Conservation (phyloP, 2,797 vertebrate species). For the Arctocebus calabarensis region DNA sequence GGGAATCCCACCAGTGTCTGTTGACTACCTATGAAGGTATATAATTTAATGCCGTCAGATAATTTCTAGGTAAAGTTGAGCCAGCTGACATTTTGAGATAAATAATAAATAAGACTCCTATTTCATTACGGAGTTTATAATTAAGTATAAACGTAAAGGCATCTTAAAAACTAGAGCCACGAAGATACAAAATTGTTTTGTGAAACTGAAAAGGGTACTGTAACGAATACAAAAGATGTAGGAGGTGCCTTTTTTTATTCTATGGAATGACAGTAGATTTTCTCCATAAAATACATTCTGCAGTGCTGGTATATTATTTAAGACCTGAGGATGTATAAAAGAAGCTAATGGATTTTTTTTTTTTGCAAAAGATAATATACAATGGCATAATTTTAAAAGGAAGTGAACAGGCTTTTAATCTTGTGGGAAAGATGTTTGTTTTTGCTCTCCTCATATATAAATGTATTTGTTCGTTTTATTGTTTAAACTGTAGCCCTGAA, state of each 20-base stretch:
- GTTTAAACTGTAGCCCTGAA: conserved; percentile 75
- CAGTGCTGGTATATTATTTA: conserved; percentile 75
- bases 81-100: conserved; percentile 81
- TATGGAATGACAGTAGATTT: conserved; percentile 76
- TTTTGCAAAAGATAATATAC: conserved; percentile 86
- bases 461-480: conserved; percentile 84
- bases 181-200: conserved; percentile 76
- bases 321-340: conserved; percentile 83
- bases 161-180: conserved; percentile 78
- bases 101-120: conserved; percentile 85
- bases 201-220: conserved; percentile 75
- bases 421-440: conserved; percentile 86
- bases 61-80: conserved; percentile 86
- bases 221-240: conserved; percentile 76
- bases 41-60: conserved; percentile 85
- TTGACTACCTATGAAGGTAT: conserved; percentile 83
- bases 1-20: conserved; percentile 74
- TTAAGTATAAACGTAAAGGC: conserved; percentile 80
- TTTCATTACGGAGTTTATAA: conserved; percentile 85
- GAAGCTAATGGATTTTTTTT: conserved; percentile 84
- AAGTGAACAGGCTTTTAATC: conserved; percentile 84
- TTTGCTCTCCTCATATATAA: conserved; percentile 85
- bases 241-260: conserved; percentile 72
- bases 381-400: conserved; percentile 82
- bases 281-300: conserved; percentile 75